Base-by-base conservation (phyloP, 2,113 vertebrate genomes). In the Eurystomus gularis region DNA sequence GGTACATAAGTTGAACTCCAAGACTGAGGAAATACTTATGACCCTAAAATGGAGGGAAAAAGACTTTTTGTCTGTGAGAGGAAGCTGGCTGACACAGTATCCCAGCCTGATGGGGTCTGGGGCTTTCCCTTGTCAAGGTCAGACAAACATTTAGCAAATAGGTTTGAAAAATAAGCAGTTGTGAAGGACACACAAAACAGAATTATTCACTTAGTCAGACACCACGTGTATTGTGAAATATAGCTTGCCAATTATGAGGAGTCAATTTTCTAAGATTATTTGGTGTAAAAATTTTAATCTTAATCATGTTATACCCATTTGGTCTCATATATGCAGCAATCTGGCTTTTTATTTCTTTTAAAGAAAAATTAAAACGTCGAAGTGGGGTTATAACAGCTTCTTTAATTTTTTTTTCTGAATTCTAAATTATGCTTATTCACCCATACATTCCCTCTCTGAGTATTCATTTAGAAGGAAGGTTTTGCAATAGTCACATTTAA, bases 401-500 rank as follows among this genome's bases (percentile, higher is more conserved):
- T 96, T 97, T 93, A 96, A 70, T 97, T 97, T 98, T 96, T 83
- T 42, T 93, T 93, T 84, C 88, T 97, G 83, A 97, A 95, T 98
- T 97, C 94, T 97, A 98, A 98, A 98, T 98, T 98, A 98, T 97
- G 97, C 97, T 97, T 97, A 98, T 98, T 98, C 96, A 98, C 96
- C 96, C 97, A 98, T 97, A 97, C 94, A 97, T 97, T 97, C 93
- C 64, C 89, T 98, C 94, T 95, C 88, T 62, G 87, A 96, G 96
- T 98, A 96, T 97, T 98, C 97, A 97, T 98, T 98, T 98, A 98
- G 96, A 97, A 97, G 96, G 96, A 97, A 97, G 96, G 60, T 97
- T 98, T 98, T 97, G 94, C 97, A 97, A 98, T 98, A 98, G 98
- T 98, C 98, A 98, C 98, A 98, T 98, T 98, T 98, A 98, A 98